Evolutionary conservation across 2,888 invertebrate genomes (phyloP), one percentile per base, ranked within the genome.

Genomic region (Phortica magna): DNA sequence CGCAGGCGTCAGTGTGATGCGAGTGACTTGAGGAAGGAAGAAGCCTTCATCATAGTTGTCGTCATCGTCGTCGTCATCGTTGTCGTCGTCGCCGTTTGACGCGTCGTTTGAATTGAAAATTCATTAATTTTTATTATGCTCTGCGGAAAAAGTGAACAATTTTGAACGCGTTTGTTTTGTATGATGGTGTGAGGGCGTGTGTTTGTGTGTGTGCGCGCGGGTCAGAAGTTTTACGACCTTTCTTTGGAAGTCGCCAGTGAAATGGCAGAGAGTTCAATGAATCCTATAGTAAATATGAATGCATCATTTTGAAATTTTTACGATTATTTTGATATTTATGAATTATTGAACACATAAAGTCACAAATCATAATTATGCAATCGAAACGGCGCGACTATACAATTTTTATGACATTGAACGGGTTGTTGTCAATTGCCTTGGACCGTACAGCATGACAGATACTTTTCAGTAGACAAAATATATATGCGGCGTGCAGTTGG

Each of bases 111-210:
- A 86, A 88, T 88, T 82, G 88, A 86, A 86, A 85, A 61, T 86
- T 85, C 88, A 88, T 88, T 85, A 85, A 87, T 83, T 85, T 85
- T 85, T 84, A 85, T 86, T 88, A 83, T 83, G 77, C 79, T 81
- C 82, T 76, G 79, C 78, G 82, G 82, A 82, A 83, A 82, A 70
- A 80, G 53, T 71, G 7, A 31, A 22, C 14, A 39, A 31, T 64
- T 39, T 12, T 64, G 7, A 9, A 39, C 10, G n/a, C n/a, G 53
- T 53, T 53, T 53, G 53, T 53, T 53, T 22, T 61, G 53, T 53
- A 7, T 61, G 61, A 22, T 10, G 2, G 53, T n/a, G 2, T 53
- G 53, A 14, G 53, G 53, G 12, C 10, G 53, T 64, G 64, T 64
- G 39, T 67, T 12, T 67, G 41, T 67, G 67, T 48, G 48, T 5